These are phyloP conservation scores for Paedocypris sp. DNA, from an alignment of 2,113 vertebrate genomes.

Conservation along the genomic window DNA sequence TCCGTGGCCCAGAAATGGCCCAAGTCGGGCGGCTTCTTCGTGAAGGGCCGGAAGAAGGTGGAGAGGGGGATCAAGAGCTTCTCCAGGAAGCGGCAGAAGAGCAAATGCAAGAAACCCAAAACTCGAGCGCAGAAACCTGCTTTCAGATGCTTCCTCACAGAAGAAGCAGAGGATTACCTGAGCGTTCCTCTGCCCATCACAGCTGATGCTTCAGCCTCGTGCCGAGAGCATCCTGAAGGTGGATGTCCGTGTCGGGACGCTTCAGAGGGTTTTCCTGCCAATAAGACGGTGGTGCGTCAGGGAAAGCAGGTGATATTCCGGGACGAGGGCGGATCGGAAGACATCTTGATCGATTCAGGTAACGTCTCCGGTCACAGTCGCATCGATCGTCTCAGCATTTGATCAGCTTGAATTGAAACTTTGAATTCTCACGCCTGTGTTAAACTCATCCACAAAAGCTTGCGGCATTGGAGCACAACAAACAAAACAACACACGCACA, in stretches of 20 bases:
- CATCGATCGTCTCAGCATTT: too few relatives aligned
- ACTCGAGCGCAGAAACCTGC: too few relatives aligned
- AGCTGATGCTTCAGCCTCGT: too few relatives aligned
- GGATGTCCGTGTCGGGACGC: conserved; percentile 42
- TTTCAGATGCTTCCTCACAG: conserved; percentile 60
- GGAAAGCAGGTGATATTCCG: conserved; percentile 96
- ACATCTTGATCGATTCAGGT: conserved; percentile 98
- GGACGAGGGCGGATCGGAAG: conserved; percentile 86
- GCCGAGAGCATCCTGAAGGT: conserved; percentile 52
- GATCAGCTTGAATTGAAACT: too few relatives aligned
- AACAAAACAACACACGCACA: too few relatives aligned
- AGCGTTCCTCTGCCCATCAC: conserved; percentile 51
- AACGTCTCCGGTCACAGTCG: too few relatives aligned
- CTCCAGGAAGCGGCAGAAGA: conserved; percentile 62
- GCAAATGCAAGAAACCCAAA: conserved; percentile 58
- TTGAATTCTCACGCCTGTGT: too few relatives aligned
- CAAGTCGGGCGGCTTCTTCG: too few relatives aligned
- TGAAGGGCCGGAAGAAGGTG: too few relatives aligned
- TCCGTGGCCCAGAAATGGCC: conserved; percentile 50
- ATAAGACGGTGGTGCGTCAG: conserved; percentile 83
- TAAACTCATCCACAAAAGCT: too few relatives aligned
- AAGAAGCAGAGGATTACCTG: conserved; percentile 69
- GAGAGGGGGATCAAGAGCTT: too few relatives aligned
- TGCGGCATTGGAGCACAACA: too few relatives aligned
- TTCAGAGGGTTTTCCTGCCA: conserved; percentile 63